phyloP scores from a whole-genome alignment of 2,113 vertebrate species.

The Antechinus stuartii region DNA sequence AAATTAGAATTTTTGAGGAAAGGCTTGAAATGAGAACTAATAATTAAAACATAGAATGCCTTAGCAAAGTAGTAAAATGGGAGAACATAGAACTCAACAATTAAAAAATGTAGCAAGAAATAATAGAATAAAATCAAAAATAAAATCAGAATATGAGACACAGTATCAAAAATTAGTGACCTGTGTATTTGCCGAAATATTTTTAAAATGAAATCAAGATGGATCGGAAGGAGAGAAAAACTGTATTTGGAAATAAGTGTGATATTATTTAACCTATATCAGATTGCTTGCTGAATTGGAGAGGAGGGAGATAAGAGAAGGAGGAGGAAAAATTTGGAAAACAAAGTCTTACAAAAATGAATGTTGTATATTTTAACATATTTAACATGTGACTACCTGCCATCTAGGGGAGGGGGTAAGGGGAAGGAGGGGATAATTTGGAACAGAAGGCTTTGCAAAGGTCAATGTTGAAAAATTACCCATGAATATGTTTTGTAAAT shows the following conservation, averaged over 20 bases:
- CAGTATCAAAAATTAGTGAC: not conserved
- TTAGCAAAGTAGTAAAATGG: not conserved
- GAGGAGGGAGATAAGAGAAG: no score
- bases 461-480: no score
- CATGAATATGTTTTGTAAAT: no score
- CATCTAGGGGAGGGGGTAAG: no score
- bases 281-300: no score
- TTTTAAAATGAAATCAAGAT: not conserved
- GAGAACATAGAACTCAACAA: not conserved
- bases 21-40: not conserved
- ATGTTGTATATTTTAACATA: no score
- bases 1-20: not conserved
- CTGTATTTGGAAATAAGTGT: not conserved
- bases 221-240: not conserved
- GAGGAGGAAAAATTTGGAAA: no score
- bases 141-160: not conserved
- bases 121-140: not conserved
- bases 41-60: not conserved
- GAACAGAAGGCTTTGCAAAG: no score
- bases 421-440: no score
- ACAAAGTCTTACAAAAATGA: no score
- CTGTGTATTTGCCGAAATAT: not conserved
- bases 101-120: not conserved
- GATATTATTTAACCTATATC: no score
- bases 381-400: no score